These are phyloP conservation scores for Nephrotoma guestfalica DNA, from an alignment of 2,888 invertebrate genomes.

Conservation along the genomic window DNA sequence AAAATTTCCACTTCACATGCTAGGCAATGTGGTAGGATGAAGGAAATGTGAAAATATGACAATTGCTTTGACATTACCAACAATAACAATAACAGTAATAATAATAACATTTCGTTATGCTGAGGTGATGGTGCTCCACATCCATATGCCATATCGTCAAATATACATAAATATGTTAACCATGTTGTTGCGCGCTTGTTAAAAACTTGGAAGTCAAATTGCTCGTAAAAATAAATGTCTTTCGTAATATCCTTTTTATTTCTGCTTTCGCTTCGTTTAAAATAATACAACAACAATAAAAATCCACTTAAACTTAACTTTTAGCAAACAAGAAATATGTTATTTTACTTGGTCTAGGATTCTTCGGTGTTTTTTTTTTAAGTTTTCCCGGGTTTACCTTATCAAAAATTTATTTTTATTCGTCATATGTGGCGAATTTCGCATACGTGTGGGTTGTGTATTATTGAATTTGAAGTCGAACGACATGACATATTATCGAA, in stretches of 20 bases:
- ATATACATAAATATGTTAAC: neutral
- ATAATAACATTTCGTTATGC: neutral
- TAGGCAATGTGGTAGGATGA: neutral
- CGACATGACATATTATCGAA: neutral
- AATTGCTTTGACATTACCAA: constrained; percentile 5
- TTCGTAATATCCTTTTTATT: constrained; percentile 3
- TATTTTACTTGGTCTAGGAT: neutral
- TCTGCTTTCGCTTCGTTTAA: neutral
- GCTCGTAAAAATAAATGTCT: constrained; percentile 1
- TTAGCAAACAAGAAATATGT: neutral
- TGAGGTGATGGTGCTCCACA: neutral
- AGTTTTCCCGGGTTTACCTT: neutral
- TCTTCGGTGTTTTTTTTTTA: neutral
- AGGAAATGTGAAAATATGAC: neutral
- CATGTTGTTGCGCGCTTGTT: neutral
- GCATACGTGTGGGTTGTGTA: neutral
- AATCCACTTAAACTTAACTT: neutral
- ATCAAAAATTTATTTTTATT: constrained; percentile 1
- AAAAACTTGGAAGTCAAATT: neutral
- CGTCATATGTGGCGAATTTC: constrained; percentile 2
- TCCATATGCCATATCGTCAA: neutral
- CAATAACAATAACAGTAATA: neutral
- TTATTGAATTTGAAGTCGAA: neutral
- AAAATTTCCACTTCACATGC: neutral
- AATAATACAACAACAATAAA: neutral